phyloP scores from a whole-genome alignment of 2,888 invertebrate species.

The Agrochola lota region DNA sequence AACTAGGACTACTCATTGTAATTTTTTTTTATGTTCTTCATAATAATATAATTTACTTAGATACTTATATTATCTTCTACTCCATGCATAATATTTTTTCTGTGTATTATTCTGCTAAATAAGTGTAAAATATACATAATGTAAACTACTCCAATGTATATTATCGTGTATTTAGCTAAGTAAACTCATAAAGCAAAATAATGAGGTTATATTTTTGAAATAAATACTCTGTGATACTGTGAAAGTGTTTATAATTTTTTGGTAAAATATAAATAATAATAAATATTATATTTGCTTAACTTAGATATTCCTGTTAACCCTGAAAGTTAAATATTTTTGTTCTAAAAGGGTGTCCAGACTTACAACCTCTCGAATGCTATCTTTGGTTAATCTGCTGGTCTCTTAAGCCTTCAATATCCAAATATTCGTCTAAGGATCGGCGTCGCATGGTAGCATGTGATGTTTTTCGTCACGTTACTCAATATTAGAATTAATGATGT shows the following conservation, averaged over 20 bases:
- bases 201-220: conserved; percentile 80
- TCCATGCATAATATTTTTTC: conserved; percentile 9
- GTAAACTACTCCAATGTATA: conserved; percentile 46
- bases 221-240: conserved; percentile 89
- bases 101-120: conserved; percentile 7
- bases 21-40: background rate
- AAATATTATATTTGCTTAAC: conserved; percentile 1
- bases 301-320: background rate
- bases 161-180: conserved; percentile 47
- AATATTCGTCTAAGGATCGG: conserved; percentile 74
- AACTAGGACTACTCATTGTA: background rate
- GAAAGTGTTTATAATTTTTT: conserved; percentile 62
- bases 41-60: background rate
- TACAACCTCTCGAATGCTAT: background rate
- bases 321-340: background rate
- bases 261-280: background rate
- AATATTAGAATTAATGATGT: conserved; percentile 71
- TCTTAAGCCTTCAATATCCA: conserved; percentile 54
- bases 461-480: conserved; percentile 74
- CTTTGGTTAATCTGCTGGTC: background rate
- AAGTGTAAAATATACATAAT: conserved; percentile 37
- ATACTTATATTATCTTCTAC: background rate
- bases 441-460: conserved; percentile 77
- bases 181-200: conserved; percentile 47
- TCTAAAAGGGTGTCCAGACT: background rate